Percentiles rank a stretch among this genome's conserved stretches.
Evolutionary conservation across 1,140 invertebrate species (phyloP).

Genomic region (Dendrolimus kikuchii): DNA sequence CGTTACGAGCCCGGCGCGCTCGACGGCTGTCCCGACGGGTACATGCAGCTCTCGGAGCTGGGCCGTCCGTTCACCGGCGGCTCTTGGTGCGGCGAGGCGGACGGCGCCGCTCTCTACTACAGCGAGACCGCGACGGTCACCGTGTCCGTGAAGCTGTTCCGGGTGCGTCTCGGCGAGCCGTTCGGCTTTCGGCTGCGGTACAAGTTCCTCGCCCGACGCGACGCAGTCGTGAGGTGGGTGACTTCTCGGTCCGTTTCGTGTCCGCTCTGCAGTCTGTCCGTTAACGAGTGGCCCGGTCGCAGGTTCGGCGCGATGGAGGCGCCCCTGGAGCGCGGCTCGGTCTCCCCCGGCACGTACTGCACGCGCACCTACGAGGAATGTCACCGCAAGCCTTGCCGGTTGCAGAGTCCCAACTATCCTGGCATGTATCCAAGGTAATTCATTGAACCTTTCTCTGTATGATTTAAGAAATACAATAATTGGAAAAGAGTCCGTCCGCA

Average conservation of each 20-base stretch:
- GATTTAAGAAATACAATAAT: no score
- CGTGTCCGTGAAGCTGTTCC: constrained; percentile 83
- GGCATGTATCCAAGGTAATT: constrained; percentile 84
- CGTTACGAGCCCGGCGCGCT: constrained; percentile 78
- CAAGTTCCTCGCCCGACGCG: constrained; percentile 56
- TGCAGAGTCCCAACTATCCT: constrained; percentile 92
- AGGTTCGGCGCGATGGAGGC: constrained; percentile 79
- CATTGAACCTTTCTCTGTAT: neutral
- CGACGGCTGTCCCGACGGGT: constrained; percentile 85
- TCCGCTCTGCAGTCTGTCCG: neutral
- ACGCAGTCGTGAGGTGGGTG: constrained; percentile 76
- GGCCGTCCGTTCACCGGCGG: constrained; percentile 86
- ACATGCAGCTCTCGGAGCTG: constrained; percentile 86
- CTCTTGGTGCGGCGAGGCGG: constrained; percentile 86
- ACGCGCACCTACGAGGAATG: constrained; percentile 91
- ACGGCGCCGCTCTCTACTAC: constrained; percentile 85
- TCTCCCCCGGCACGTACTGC: constrained; percentile 90
- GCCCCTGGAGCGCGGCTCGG: constrained; percentile 82
- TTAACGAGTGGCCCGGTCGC: constrained; percentile 19
- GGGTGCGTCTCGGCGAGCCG: constrained; percentile 76
- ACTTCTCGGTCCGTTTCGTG: constrained; percentile 30
- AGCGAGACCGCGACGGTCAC: constrained; percentile 88
- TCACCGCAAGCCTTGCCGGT: constrained; percentile 84
- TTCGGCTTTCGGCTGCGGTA: constrained; percentile 86
- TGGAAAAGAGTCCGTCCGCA: no score